Conservation (phyloP, 1,140 invertebrate genomes). For the Meloidogyne floridensis region DNA sequence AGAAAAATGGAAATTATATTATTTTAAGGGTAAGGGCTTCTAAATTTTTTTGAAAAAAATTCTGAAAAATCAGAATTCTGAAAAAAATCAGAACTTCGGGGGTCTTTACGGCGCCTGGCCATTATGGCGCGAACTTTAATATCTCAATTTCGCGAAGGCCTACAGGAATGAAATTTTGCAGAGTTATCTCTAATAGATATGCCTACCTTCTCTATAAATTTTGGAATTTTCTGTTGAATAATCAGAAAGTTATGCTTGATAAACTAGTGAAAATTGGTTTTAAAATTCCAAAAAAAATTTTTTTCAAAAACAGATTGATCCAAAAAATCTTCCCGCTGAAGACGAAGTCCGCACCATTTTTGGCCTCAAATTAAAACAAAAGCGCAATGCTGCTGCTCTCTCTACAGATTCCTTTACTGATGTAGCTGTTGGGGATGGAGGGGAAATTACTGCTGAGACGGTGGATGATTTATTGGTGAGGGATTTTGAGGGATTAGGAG, state of each 20-base stretch:
- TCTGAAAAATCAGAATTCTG: not conserved
- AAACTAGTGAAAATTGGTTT: too few relatives aligned
- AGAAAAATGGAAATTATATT: constrained; percentile 91
- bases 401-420: constrained; percentile 79
- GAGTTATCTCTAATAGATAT: too few relatives aligned
- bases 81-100: not conserved
- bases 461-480: constrained; percentile 29
- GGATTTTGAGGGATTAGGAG: too few relatives aligned
- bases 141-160: not conserved
- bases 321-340: constrained; percentile 77
- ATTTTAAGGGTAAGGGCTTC: constrained; percentile 74
- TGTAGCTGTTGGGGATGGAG: constrained; percentile 68
- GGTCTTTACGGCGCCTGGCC: not conserved
- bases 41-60: too few relatives aligned
- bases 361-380: constrained; percentile 87
- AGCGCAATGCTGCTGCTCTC: constrained; percentile 85
- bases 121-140: not conserved
- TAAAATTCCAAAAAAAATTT: too few relatives aligned
- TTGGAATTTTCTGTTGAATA: too few relatives aligned
- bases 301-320: constrained; percentile 76
- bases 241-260: too few relatives aligned
- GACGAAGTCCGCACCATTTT: constrained; percentile 85
- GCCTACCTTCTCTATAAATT: too few relatives aligned
- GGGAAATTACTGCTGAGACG: constrained; percentile 8
- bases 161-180: too few relatives aligned